These are phyloP conservation scores for Poeciliopsis retropinna DNA, from an alignment of 2,113 vertebrate genomes.

Conservation along the genomic window DNA sequence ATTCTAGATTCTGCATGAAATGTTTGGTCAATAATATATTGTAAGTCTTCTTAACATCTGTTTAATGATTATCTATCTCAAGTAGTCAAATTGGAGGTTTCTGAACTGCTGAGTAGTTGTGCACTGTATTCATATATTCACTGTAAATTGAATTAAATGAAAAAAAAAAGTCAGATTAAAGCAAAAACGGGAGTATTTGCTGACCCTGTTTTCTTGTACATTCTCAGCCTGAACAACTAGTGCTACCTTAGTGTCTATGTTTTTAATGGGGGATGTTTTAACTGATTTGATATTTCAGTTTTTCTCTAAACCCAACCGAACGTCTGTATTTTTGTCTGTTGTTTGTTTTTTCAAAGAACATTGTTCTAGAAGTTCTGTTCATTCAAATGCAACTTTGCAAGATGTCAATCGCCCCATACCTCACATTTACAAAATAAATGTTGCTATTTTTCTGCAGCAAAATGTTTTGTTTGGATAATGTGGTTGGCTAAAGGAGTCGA, in stretches of 20 bases:
- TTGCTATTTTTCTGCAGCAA: no score
- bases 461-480: no score
- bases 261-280: neutral
- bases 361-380: no score
- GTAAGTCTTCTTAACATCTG: neutral
- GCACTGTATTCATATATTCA: neutral
- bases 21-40: neutral
- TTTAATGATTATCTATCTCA: neutral
- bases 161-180: neutral
- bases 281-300: neutral
- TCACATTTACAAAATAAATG: no score
- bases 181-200: neutral
- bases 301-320: neutral
- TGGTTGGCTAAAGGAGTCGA: no score
- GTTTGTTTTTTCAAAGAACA: neutral
- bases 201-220: no score
- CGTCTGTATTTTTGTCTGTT: no score
- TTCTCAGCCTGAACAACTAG: no score
- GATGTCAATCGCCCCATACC: no score
- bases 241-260: neutral
- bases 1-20: neutral
- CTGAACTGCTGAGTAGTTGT: neutral
- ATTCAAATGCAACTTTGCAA: no score
- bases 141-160: neutral
- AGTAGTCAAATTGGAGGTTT: neutral